phyloP scores from a whole-genome alignment of 2,113 vertebrate species.

The Accipiter cooperii region DNA sequence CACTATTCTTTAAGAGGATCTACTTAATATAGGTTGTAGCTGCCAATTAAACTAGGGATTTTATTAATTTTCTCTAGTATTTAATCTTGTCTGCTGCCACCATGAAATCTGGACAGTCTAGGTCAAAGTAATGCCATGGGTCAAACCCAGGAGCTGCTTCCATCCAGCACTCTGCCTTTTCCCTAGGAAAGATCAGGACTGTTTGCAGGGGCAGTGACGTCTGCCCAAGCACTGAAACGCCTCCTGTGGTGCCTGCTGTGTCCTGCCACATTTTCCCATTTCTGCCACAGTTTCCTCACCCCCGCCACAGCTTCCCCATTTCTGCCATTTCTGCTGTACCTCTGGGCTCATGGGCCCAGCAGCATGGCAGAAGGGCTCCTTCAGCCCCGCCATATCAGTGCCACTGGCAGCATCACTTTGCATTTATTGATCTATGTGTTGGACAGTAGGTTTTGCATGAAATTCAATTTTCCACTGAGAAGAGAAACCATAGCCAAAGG shows the following conservation, averaged over 20 bases:
- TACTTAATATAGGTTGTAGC: not conserved
- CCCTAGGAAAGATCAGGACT: not conserved
- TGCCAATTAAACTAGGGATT: constrained; percentile 4
- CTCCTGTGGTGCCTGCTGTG: not conserved
- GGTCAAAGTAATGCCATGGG: not conserved
- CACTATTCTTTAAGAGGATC: not conserved
- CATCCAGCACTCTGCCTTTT: not conserved
- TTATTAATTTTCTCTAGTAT: not conserved
- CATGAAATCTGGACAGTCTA: not conserved
- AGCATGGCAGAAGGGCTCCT: not conserved
- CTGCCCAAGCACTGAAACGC: not conserved
- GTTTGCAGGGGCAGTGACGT: not conserved
- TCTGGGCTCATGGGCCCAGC: not conserved
- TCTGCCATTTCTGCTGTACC: not conserved
- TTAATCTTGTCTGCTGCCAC: not conserved
- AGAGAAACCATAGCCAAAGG: not conserved
- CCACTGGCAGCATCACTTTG: not conserved
- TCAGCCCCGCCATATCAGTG: not conserved
- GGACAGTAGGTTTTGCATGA: not conserved
- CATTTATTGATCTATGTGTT: not conserved
- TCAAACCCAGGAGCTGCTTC: not conserved
- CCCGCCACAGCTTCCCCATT: not conserved
- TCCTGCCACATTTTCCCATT: not conserved
- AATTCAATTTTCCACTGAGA: not conserved
- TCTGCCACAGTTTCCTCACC: not conserved